phyloP scores from a whole-genome alignment of 2,888 invertebrate species.

The Megaustenia siamemsis region DNA sequence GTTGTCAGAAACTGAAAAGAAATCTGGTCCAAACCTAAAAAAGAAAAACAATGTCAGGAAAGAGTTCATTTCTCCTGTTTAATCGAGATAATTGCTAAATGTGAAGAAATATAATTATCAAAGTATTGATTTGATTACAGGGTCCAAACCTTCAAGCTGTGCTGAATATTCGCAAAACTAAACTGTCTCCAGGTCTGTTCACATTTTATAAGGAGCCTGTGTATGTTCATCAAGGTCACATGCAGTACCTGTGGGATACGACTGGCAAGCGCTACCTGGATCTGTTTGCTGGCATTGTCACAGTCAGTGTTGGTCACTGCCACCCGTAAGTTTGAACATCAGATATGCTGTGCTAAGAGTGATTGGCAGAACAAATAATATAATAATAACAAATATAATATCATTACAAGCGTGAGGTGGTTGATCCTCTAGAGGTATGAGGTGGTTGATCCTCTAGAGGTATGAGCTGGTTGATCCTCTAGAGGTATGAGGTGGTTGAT shows the following conservation, averaged over 20 bases:
- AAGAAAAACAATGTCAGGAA: background rate
- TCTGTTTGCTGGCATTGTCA: slow-evolving; percentile 97
- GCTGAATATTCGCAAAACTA: slow-evolving; percentile 77
- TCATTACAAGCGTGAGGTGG: too few species aligned
- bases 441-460: too few species aligned
- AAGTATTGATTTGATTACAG: slow-evolving; percentile 64
- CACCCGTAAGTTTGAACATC: slow-evolving; percentile 91
- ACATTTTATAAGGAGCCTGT: slow-evolving; percentile 90
- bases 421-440: too few species aligned
- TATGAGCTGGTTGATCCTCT: too few species aligned
- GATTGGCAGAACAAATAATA: too few species aligned
- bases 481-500: too few species aligned
- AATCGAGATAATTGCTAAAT: too few species aligned
- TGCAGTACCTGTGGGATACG: slow-evolving; percentile 95
- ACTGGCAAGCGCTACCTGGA: slow-evolving; percentile 93
- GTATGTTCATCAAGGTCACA: slow-evolving; percentile 89
- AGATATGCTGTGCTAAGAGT: too few species aligned
- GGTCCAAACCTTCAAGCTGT: slow-evolving; percentile 81
- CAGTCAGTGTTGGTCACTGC: slow-evolving; percentile 97
- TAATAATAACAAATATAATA: too few species aligned
- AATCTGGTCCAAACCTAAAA: background rate
- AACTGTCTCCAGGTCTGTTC: slow-evolving; percentile 85
- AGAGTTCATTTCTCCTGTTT: background rate
- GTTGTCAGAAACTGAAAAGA: background rate
- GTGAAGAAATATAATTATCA: too few species aligned